phyloP scores from a whole-genome alignment of 2,888 invertebrate species.

The Mesorhabditis sp. region DNA sequence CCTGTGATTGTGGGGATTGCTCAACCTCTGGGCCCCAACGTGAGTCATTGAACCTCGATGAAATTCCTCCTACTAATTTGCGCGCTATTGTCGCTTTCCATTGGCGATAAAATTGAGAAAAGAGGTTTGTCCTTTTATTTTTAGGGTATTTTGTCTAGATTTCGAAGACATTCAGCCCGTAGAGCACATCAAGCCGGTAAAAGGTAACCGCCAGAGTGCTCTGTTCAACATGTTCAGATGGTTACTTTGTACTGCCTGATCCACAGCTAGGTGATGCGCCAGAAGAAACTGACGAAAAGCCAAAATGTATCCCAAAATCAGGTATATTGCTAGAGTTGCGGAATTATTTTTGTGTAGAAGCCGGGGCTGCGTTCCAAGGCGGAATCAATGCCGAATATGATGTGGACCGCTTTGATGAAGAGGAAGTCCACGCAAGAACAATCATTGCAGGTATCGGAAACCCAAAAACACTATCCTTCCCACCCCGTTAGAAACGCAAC shows the following conservation, averaged over 20 bases:
- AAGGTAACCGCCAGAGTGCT: neutral
- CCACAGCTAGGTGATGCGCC: neutral
- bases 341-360: neutral
- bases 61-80: too few relatives aligned
- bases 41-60: neutral
- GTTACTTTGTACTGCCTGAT: neutral
- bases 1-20: neutral
- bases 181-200: neutral
- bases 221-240: neutral
- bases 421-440: neutral
- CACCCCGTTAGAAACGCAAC: neutral
- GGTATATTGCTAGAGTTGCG: neutral
- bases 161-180: neutral
- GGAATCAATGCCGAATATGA: slow-evolving; percentile 1
- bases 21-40: neutral
- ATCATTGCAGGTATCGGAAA: too few relatives aligned
- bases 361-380: neutral
- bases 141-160: neutral
- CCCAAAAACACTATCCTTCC: neutral
- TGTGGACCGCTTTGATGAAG: neutral
- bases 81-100: too few relatives aligned
- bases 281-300: neutral
- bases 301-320: neutral
- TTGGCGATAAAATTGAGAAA: neutral
- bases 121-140: neutral